Percentiles rank a stretch among this genome's conserved stretches.
Evolutionary conservation across 2,113 vertebrate species (phyloP).

Genomic region (Gnathonemus echidnorhynchus): DNA sequence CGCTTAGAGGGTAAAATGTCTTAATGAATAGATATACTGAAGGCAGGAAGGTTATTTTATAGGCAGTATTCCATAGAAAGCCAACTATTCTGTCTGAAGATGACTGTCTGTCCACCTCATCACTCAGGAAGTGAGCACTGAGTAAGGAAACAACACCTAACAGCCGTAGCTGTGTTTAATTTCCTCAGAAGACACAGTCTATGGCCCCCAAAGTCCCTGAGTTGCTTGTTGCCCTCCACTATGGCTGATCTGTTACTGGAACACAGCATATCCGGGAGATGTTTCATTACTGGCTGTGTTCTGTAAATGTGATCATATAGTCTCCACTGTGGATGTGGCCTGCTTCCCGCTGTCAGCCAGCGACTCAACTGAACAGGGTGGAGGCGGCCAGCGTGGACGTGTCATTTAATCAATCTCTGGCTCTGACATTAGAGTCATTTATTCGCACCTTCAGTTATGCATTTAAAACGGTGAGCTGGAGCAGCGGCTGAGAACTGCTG

Average conservation of each 20-base stretch:
- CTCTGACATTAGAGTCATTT: not conserved
- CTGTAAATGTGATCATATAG: not conserved
- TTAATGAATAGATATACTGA: not conserved
- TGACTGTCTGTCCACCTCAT: not conserved
- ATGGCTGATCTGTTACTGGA: not conserved
- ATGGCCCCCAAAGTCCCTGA: not conserved
- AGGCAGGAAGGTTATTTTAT: not conserved
- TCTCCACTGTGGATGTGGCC: conserved; percentile 12
- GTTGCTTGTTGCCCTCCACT: not conserved
- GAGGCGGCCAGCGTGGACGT: not conserved
- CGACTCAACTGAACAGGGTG: not conserved
- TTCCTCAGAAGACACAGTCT: not conserved
- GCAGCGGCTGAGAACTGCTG: not conserved
- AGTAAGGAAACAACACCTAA: not conserved
- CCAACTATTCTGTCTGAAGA: not conserved
- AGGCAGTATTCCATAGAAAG: not conserved
- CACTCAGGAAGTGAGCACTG: not conserved
- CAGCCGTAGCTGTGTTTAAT: not conserved
- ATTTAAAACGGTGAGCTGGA: not conserved
- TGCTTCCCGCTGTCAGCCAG: conserved; percentile 4
- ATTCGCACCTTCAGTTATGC: not conserved
- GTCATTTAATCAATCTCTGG: not conserved
- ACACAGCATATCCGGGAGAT: conserved; percentile 1
- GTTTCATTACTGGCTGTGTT: conserved; percentile 11
- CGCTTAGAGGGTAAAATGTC: not conserved